These are phyloP conservation scores for Ormyrus nitidulus DNA, from an alignment of 2,888 invertebrate genomes.

Conservation along the genomic window DNA sequence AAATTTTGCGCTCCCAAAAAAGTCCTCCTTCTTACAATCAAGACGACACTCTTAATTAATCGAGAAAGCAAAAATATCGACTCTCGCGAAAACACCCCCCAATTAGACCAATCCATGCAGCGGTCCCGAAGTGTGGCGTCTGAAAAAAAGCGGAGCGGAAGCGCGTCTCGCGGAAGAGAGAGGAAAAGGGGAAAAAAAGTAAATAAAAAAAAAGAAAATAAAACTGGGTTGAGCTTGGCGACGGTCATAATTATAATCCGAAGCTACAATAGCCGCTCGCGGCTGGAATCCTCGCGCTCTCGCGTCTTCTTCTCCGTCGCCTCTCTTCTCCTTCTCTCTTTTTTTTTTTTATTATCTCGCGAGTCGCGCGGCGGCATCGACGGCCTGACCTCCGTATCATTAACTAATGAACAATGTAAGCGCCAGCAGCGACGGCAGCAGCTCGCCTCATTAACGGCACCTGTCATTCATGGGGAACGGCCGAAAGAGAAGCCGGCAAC, in stretches of 20 bases:
- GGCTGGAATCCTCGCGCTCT: neutral
- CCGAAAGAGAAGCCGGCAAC: slow-evolving; percentile 17
- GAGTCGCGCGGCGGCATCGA: neutral
- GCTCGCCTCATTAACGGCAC: slow-evolving; percentile 52
- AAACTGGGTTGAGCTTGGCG: slow-evolving; percentile 13
- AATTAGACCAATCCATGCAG: slow-evolving; percentile 30
- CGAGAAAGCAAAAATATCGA: no score
- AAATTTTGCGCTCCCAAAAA: no score
- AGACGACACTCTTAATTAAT: no score
- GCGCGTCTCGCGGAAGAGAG: neutral
- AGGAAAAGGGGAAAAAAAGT: neutral
- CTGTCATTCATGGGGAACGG: slow-evolving; percentile 41
- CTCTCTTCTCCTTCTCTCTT: slow-evolving; percentile 1
- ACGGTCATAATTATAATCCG: slow-evolving; percentile 45
- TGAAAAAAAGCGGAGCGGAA: slow-evolving; percentile 6
- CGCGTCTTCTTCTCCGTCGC: neutral
- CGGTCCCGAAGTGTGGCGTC: neutral
- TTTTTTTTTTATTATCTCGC: slow-evolving; percentile 31
- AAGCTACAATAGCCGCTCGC: slow-evolving; percentile 17
- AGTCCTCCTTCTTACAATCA: no score
- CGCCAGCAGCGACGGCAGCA: neutral
- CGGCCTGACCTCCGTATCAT: slow-evolving; percentile 51
- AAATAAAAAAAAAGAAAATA: neutral
- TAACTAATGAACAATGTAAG: slow-evolving; percentile 54
- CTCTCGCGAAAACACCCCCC: neutral